These are phyloP conservation scores for Orthonevra nobilis DNA, from an alignment of 2,888 invertebrate species.

Conservation along the genomic window DNA sequence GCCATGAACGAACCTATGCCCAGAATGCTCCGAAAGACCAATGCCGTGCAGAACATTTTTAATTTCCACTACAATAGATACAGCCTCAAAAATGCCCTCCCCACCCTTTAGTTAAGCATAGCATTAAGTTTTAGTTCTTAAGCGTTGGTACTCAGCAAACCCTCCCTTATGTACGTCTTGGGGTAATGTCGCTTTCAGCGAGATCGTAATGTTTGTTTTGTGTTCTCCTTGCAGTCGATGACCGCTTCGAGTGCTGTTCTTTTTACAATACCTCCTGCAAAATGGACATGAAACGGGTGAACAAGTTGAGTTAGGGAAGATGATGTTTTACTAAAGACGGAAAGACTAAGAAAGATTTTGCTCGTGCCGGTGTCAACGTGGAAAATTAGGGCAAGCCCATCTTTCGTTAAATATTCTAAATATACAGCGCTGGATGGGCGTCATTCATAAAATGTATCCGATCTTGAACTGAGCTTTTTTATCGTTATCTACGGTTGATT, in stretches of 20 bases:
- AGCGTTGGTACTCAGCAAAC: too few relatives aligned
- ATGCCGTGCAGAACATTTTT: too few relatives aligned
- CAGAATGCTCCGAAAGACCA: too few relatives aligned
- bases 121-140: too few relatives aligned
- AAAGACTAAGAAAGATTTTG: not conserved
- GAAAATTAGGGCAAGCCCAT: not conserved
- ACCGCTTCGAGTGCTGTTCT: not conserved
- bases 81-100: too few relatives aligned
- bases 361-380: not conserved
- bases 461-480: not conserved
- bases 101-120: too few relatives aligned
- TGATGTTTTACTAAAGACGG: not conserved
- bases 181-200: not conserved
- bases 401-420: too few relatives aligned
- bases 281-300: not conserved
- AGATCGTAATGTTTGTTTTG: not conserved
- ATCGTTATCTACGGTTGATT: not conserved
- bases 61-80: too few relatives aligned
- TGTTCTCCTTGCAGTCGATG: not conserved
- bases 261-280: not conserved
- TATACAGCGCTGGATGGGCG: too few relatives aligned
- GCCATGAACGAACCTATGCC: too few relatives aligned
- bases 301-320: not conserved
- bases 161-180: not conserved
- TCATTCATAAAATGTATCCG: not conserved